These are phyloP conservation scores for Leuctra nigra DNA, from an alignment of 2,888 invertebrate species.

Conservation along the genomic window DNA sequence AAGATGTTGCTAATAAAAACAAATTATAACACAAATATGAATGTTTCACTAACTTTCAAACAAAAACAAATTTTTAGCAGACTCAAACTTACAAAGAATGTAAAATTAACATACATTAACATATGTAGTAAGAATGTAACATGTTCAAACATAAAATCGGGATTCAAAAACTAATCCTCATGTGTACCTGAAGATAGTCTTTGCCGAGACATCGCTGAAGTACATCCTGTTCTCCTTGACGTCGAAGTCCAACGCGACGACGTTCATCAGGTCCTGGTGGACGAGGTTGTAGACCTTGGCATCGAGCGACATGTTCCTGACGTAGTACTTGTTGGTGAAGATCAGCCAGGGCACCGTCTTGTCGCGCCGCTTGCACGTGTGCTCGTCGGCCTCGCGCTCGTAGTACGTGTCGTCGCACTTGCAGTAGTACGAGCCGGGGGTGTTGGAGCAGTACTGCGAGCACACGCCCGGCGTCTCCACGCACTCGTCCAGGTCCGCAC, in stretches of 20 bases:
- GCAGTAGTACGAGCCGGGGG: conserved; percentile 90
- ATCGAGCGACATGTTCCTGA: conserved; percentile 90
- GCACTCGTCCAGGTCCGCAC: conserved; percentile 89
- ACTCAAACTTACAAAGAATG: too few species aligned
- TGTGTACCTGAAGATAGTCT: conserved; percentile 87
- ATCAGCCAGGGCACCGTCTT: conserved; percentile 77
- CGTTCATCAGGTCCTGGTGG: conserved; percentile 93
- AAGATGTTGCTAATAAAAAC: too few species aligned
- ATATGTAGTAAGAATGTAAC: too few species aligned
- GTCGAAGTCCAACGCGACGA: conserved; percentile 94
- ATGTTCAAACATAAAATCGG: too few species aligned
- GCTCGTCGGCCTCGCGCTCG: conserved; percentile 77
- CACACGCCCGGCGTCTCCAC: conserved; percentile 82
- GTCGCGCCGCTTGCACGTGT: conserved; percentile 73
- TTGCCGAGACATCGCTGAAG: conserved; percentile 93
- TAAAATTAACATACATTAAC: too few species aligned
- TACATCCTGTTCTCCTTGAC: conserved; percentile 78
- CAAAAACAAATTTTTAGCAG: too few species aligned
- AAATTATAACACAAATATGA: too few species aligned
- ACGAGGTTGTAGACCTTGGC: conserved; percentile 77
- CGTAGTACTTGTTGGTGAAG: conserved; percentile 93
- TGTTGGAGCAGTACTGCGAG: conserved; percentile 92
- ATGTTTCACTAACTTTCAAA: too few species aligned
- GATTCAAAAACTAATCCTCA: too few species aligned
- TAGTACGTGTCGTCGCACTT: conserved; percentile 92